Base-by-base conservation (phyloP, 1,140 invertebrate genomes). In the Neodiprion pinetum region DNA sequence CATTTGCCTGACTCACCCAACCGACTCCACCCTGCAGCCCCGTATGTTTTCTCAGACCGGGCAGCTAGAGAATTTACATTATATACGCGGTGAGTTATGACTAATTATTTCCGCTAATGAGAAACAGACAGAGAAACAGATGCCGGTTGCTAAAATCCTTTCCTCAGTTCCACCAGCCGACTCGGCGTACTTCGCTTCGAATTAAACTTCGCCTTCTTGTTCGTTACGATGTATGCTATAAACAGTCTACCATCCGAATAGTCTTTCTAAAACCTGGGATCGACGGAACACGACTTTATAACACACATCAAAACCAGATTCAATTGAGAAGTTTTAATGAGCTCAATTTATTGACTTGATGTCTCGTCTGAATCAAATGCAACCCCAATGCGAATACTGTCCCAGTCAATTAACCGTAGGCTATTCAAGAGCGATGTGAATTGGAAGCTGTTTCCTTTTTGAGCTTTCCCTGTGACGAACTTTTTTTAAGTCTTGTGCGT, bases 71-170 rank as follows among this genome's bases (percentile, higher is more conserved):
- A 14, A 14, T 61, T 17, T 17, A 61, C 53, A 61, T 61, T 61
- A 17, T 61, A 61, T 61, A 61, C 4, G n/a, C 11, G 11, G n/a
- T 14, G 53, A 14, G 53, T 61, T 61, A 61, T 61, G 53, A 61
- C 5, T 61, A 61, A 61, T 61, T 12, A 61, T 61, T 61, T 11
- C 28, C n/a, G n/a, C 53, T 61, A 61, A 61, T 9, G 53, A 61
- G 53, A 61, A 61, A 61, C 53, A 61, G 53, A 61, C 53, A 61
- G 53, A 12, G 53, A 61, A 17, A 61, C 53, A 61, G 53, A 61
- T 61, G 53, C 4, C 53, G 7, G n/a, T 61, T 61, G 53, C 4
- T 61, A 61, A 14, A 61, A 61, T 61, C n/a, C 53, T 61, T 61
- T 61, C 28, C 28, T 40, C 53, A 61, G 11, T 9, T 9, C n/a